Evolutionary conservation across 1,140 invertebrate genomes (phyloP).

Genomic region (Drosophila fuyamai): DNA sequence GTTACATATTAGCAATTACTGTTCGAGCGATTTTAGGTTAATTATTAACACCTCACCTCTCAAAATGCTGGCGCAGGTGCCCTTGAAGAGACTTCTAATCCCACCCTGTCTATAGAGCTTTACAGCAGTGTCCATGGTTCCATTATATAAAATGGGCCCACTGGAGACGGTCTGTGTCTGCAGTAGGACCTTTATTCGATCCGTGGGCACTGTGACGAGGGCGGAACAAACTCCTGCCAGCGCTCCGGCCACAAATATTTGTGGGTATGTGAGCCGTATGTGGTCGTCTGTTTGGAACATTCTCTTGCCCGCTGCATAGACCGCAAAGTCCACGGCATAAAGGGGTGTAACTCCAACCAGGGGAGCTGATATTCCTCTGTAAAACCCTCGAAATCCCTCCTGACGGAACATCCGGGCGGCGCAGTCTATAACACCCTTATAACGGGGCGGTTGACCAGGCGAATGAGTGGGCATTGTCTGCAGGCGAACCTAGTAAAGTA

Average conservation of each 20-base stretch:
- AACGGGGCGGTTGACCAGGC: slow-evolving; percentile 91
- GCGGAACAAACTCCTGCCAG: slow-evolving; percentile 98
- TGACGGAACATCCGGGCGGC: slow-evolving; percentile 93
- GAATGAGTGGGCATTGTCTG: slow-evolving; percentile 95
- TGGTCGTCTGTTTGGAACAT: slow-evolving; percentile 90
- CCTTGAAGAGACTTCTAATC: slow-evolving; percentile 97
- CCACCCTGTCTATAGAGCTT: slow-evolving; percentile 97
- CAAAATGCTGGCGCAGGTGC: slow-evolving; percentile 96
- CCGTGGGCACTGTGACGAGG: slow-evolving; percentile 97
- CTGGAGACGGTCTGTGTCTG: slow-evolving; percentile 94
- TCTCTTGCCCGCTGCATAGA: slow-evolving; percentile 96
- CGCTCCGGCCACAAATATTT: slow-evolving; percentile 96
- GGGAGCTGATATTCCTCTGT: slow-evolving; percentile 91
- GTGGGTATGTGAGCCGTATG: slow-evolving; percentile 88
- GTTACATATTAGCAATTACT: no score
- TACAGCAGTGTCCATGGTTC: slow-evolving; percentile 95
- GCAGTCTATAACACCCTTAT: slow-evolving; percentile 96
- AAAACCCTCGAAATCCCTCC: slow-evolving; percentile 94
- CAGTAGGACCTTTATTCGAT: slow-evolving; percentile 98
- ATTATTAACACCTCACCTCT: slow-evolving; percentile 87
- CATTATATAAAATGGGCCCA: slow-evolving; percentile 93
- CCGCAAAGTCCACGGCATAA: slow-evolving; percentile 98
- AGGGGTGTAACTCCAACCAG: slow-evolving; percentile 93
- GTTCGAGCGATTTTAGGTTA: neutral
- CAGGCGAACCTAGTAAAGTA: slow-evolving; percentile 89